Percentiles rank a stretch among this genome's conserved stretches.
Evolutionary conservation across 2,888 invertebrate genomes (phyloP).

Genomic region (Leptinotarsa juncta): DNA sequence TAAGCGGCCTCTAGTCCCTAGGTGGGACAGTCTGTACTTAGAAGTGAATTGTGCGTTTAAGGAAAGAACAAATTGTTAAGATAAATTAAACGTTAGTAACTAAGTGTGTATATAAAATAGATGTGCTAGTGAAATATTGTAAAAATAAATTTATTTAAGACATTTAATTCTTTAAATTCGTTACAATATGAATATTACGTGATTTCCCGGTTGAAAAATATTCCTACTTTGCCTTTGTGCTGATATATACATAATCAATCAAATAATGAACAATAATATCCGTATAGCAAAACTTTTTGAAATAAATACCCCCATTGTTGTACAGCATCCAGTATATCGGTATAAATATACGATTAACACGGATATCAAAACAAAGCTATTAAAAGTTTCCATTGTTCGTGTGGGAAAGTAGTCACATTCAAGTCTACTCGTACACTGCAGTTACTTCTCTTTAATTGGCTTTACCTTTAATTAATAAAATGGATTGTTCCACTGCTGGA

Average conservation of each 20-base stretch:
- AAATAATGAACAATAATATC: constrained; percentile 6
- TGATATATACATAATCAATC: neutral
- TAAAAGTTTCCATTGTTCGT: constrained; percentile 43
- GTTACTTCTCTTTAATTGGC: constrained; percentile 40
- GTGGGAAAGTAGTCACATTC: constrained; percentile 55
- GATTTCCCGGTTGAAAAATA: neutral
- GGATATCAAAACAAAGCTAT: constrained; percentile 32
- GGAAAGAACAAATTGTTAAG: too few relatives aligned
- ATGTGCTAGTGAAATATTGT: too few relatives aligned
- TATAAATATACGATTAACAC: constrained; percentile 7
- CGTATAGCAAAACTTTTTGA: constrained; percentile 5
- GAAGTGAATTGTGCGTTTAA: too few relatives aligned
- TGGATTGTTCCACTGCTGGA: constrained; percentile 37
- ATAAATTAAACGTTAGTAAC: too few relatives aligned
- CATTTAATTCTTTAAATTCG: too few relatives aligned
- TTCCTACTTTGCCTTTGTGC: neutral
- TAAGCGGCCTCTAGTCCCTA: too few relatives aligned
- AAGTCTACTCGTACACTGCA: constrained; percentile 45
- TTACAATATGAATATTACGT: too few relatives aligned
- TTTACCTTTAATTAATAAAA: constrained; percentile 42
- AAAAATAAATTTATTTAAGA: too few relatives aligned
- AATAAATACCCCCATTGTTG: neutral
- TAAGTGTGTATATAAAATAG: too few relatives aligned
- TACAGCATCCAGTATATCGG: constrained; percentile 2
- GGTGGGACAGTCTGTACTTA: too few relatives aligned